phyloP scores from a whole-genome alignment of 2,888 invertebrate species.

The Noctua pronuba region DNA sequence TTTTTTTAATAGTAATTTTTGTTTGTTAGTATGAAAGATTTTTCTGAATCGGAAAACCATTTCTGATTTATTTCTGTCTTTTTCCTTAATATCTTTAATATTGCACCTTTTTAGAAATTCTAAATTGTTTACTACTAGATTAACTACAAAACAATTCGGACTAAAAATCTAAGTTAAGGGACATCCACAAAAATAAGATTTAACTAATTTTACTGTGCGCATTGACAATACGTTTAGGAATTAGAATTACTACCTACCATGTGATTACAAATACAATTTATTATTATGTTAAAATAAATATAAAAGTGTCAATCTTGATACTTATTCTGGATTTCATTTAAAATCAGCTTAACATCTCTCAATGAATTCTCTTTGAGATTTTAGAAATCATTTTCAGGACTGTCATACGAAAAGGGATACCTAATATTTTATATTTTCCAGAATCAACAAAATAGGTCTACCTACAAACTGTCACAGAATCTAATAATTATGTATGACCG shows the following conservation, averaged over 20 bases:
- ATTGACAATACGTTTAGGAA: constrained; percentile 84
- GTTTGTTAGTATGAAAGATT: neutral
- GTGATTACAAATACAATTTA: constrained; percentile 68
- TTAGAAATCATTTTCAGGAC: neutral
- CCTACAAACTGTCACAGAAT: neutral
- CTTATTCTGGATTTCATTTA: neutral
- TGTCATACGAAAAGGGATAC: neutral
- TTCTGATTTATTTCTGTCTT: no score
- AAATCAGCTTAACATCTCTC: neutral
- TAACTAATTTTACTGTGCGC: constrained; percentile 86
- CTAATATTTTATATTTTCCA: neutral
- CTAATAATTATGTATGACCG: no score
- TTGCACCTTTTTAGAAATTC: constrained; percentile 40
- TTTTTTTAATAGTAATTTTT: neutral
- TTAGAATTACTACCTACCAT: constrained; percentile 72
- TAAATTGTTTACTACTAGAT: constrained; percentile 61
- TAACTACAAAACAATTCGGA: constrained; percentile 70
- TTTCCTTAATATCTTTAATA: constrained; percentile 21
- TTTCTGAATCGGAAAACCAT: neutral
- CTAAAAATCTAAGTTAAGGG: constrained; percentile 72
- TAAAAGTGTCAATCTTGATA: neutral
- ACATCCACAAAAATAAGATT: constrained; percentile 74
- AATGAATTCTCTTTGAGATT: neutral
- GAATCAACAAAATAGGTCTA: neutral
- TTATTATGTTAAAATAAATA: constrained; percentile 9